These are phyloP conservation scores for Pomatostomus ruficeps DNA, from an alignment of 2,113 vertebrate species.

Conservation along the genomic window DNA sequence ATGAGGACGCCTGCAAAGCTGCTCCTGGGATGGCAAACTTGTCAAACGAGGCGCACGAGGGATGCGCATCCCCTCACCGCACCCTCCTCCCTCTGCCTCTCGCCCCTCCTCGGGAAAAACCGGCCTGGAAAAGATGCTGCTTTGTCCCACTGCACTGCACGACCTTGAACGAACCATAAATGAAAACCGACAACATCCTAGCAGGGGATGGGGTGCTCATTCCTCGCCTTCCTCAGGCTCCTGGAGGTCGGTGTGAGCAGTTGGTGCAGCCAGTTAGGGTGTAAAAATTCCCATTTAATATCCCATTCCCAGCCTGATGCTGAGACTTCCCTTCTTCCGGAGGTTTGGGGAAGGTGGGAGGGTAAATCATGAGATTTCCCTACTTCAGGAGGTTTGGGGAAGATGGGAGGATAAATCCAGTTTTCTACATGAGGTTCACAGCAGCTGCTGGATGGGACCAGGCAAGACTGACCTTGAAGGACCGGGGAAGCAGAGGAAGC, in stretches of 20 bases:
- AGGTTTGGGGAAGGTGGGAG: neutral
- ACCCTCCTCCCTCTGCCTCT: neutral
- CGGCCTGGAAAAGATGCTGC: neutral
- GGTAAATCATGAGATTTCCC: rapidly evolving
- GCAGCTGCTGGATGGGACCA: neutral
- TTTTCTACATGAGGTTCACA: neutral
- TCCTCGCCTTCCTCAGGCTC: neutral
- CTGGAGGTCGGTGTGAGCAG: no score
- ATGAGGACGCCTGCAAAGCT: neutral
- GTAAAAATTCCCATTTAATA: neutral
- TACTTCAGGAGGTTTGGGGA: neutral
- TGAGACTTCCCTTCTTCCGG: rapidly evolving
- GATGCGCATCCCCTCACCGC: neutral
- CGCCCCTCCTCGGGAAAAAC: rapidly evolving
- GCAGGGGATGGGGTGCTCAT: neutral
- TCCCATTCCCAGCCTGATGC: neutral
- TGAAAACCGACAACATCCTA: rapidly evolving
- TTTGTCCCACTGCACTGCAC: rapidly evolving
- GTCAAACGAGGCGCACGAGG: neutral
- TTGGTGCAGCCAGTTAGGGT: rapidly evolving
- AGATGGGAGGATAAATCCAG: neutral
- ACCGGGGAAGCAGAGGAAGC: rapidly evolving
- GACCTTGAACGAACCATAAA: neutral
- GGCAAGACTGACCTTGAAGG: neutral
- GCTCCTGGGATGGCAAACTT: neutral